phyloP scores from a whole-genome alignment of 2,888 invertebrate species.

The Flabesymbios commensalis region DNA sequence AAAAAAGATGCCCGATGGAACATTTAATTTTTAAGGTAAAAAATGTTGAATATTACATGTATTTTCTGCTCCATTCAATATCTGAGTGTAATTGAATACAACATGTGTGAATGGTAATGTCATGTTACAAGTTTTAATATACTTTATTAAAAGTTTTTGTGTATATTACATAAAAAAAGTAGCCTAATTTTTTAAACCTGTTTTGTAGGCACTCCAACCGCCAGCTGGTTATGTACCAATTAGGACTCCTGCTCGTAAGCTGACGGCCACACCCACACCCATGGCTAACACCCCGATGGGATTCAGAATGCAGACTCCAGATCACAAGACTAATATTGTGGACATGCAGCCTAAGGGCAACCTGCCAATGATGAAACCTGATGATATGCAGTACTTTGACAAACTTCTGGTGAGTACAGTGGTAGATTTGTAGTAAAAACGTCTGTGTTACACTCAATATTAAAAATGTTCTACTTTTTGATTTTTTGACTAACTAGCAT shows the following conservation, averaged over 20 bases:
- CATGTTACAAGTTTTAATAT: too few species aligned
- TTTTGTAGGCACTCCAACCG: conserved; percentile 73
- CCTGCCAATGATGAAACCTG: conserved; percentile 98
- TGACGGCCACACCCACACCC: conserved; percentile 98
- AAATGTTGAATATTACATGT: too few species aligned
- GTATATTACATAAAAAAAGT: too few species aligned
- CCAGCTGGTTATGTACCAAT: conserved; percentile 95
- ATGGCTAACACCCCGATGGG: conserved; percentile 66
- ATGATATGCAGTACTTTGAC: conserved; percentile 99
- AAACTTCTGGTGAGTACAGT: conserved; percentile 74
- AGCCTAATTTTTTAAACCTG: too few species aligned
- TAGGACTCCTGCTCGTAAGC: conserved; percentile 94
- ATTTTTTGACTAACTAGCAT: too few species aligned
- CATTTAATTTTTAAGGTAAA: too few species aligned
- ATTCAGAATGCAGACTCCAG: conserved; percentile 62
- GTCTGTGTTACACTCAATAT: too few species aligned
- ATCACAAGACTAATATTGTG: conserved; percentile 68
- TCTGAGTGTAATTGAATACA: too few species aligned
- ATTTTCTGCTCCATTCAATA: too few species aligned
- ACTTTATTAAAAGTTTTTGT: too few species aligned
- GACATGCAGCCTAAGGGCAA: conserved; percentile 97
- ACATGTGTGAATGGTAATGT: too few species aligned
- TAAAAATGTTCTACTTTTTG: neutral
- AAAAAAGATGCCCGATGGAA: too few species aligned
- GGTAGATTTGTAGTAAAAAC: neutral